Evolutionary conservation across 2,113 vertebrate species (phyloP).

Genomic region (Stigmatopora nigra): DNA sequence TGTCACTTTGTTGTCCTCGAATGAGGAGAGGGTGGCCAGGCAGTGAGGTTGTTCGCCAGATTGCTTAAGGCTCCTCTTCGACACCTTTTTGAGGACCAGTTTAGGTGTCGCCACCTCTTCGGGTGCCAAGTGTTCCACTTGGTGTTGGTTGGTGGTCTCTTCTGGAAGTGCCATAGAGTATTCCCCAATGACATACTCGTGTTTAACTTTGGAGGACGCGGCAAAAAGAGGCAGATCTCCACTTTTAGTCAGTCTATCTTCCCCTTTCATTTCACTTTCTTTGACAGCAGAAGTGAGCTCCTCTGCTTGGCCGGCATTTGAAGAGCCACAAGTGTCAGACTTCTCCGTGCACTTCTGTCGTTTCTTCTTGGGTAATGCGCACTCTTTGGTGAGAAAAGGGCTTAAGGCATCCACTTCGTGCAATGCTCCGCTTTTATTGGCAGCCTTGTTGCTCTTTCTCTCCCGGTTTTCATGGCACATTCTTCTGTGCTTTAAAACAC

Average conservation of each 20-base stretch:
- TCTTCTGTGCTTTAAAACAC: constrained; percentile 96
- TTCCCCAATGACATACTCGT: constrained; percentile 89
- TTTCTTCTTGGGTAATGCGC: constrained; percentile 91
- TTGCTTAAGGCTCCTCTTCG: constrained; percentile 83
- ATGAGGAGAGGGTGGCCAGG: constrained; percentile 81
- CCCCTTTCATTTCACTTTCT: constrained; percentile 71
- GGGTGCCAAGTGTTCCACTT: constrained; percentile 72
- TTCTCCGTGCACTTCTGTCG: constrained; percentile 84
- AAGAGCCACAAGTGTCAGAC: constrained; percentile 50
- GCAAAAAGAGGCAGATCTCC: constrained; percentile 85
- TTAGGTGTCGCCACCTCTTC: constrained; percentile 85
- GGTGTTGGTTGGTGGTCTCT: constrained; percentile 70
- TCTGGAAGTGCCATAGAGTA: constrained; percentile 89
- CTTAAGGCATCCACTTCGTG: constrained; percentile 73
- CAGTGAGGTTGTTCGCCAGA: constrained; percentile 73
- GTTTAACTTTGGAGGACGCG: constrained; percentile 89
- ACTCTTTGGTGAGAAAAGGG: constrained; percentile 81
- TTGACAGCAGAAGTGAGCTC: constrained; percentile 39
- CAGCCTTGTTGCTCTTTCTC: constrained; percentile 81
- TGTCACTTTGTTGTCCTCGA: constrained; percentile 84
- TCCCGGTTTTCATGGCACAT: constrained; percentile 99
- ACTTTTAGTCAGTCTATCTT: constrained; percentile 78
- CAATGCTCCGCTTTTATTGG: constrained; percentile 78
- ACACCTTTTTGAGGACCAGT: constrained; percentile 89
- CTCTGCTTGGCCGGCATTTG: constrained; percentile 46